A percentile compares a stretch with the other conserved stretches of the same genome.
Conservation (phyloP, 23 tunicate species). For the Trididemnum miniatum region DNA sequence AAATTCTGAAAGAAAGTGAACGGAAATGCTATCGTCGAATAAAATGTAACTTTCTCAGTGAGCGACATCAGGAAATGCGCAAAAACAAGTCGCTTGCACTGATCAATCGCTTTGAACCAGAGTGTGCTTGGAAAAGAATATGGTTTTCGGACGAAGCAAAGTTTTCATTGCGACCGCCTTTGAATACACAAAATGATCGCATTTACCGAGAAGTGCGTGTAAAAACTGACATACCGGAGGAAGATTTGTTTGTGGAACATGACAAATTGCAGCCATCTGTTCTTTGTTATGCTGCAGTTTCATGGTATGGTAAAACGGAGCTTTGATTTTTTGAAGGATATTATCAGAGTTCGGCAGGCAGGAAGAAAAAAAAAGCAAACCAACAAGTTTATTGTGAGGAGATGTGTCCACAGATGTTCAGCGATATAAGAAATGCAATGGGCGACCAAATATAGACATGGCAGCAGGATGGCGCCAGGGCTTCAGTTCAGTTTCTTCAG, state of each 20-base stretch:
- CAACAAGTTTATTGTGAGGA: slow-evolving; percentile 42
- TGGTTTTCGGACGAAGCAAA: slow-evolving; percentile 37
- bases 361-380: slow-evolving; percentile 32
- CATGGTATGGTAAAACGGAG: slow-evolving; percentile 43
- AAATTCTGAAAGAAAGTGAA: slow-evolving; percentile 38
- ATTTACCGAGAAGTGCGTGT: slow-evolving; percentile 36
- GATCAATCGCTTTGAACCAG: slow-evolving; percentile 41
- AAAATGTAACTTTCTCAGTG: slow-evolving; percentile 33
- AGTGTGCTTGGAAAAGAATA: slow-evolving; percentile 35
- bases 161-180: slow-evolving; percentile 42
- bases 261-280: slow-evolving; percentile 39
- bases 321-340: slow-evolving; percentile 37
- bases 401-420: slow-evolving; percentile 41
- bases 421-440: slow-evolving; percentile 33
- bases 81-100: slow-evolving; percentile 45
- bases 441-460: slow-evolving; percentile 29
- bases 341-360: slow-evolving; percentile 35
- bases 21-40: slow-evolving; percentile 37
- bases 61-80: slow-evolving; percentile 43
- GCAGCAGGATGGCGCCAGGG: slow-evolving; percentile 44
- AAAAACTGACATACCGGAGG: slow-evolving; percentile 35
- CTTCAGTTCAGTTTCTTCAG: slow-evolving; percentile 34
- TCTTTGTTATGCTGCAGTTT: slow-evolving; percentile 42
- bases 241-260: slow-evolving; percentile 40
- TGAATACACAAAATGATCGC: slow-evolving; percentile 36